phyloP scores from a whole-genome alignment of 2,888 invertebrate species.

The Scotopteryx bipunctaria region DNA sequence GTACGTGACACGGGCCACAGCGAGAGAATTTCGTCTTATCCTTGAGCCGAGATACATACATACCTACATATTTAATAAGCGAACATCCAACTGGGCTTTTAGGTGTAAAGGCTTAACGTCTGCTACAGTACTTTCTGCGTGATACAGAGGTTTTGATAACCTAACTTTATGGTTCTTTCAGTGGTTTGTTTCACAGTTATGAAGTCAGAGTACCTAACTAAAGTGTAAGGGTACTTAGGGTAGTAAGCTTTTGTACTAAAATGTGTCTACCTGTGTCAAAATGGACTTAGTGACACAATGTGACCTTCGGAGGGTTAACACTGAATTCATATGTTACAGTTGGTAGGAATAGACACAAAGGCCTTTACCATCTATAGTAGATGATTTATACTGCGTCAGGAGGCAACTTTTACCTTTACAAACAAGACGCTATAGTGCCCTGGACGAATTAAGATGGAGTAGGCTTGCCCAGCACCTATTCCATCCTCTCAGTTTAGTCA shows the following conservation, averaged over 20 bases:
- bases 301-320: background rate
- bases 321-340: too few relatives aligned
- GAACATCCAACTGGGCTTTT: constrained; percentile 7
- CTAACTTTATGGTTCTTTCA: constrained; percentile 8
- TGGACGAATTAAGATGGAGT: too few relatives aligned
- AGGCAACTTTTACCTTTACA: too few relatives aligned
- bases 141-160: constrained; percentile 5
- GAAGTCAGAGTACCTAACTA: too few relatives aligned
- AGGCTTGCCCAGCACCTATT: too few relatives aligned
- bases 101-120: constrained; percentile 19
- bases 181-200: background rate
- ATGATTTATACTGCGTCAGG: too few relatives aligned
- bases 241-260: too few relatives aligned
- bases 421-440: too few relatives aligned
- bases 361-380: too few relatives aligned
- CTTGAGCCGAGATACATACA: constrained; percentile 21
- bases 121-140: constrained; percentile 10
- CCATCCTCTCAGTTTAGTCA: too few relatives aligned
- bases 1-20: constrained; percentile 27
- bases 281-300: background rate
- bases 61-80: constrained; percentile 22
- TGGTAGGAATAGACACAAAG: too few relatives aligned
- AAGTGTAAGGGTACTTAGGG: too few relatives aligned
- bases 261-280: background rate
- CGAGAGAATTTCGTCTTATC: constrained; percentile 27